A percentile compares a stretch with the other conserved stretches of the same genome.
These are phyloP conservation scores for Pedetes capensis DNA, from an alignment of 2,113 vertebrate genomes.

Conservation along the genomic window DNA sequence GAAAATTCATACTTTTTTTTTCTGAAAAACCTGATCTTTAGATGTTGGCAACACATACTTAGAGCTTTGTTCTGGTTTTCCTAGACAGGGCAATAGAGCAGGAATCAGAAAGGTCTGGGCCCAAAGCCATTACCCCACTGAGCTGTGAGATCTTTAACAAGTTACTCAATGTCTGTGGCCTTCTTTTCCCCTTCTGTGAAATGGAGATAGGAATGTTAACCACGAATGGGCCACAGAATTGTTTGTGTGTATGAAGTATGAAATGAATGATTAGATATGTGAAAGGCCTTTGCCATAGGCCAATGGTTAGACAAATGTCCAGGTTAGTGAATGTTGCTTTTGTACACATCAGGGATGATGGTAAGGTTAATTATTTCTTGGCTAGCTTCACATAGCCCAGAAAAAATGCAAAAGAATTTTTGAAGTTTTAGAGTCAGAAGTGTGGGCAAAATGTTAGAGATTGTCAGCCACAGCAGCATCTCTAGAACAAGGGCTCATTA, in stretches of 20 bases:
- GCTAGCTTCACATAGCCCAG: background rate
- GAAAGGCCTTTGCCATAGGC: background rate
- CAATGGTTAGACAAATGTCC: background rate
- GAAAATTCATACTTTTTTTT: background rate
- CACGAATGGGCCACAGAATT: background rate
- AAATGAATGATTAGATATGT: background rate
- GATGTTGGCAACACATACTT: background rate
- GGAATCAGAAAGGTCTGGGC: background rate
- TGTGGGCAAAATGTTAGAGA: background rate
- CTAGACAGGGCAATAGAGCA: background rate
- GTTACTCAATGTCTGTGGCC: background rate
- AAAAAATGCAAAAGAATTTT: slow-evolving; percentile 9
- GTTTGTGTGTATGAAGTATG: background rate
- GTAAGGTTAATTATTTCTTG: slow-evolving; percentile 4
- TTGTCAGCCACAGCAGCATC: background rate
- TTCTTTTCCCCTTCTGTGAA: background rate
- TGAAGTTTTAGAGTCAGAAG: background rate
- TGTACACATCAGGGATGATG: background rate
- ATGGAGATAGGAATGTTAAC: background rate
- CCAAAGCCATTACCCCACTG: background rate
- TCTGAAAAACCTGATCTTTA: slow-evolving; percentile 13
- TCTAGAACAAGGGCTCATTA: background rate
- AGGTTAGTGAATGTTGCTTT: background rate
- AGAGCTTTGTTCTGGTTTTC: background rate
- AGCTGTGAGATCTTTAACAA: background rate